Evolutionary conservation across 2,888 invertebrate genomes (phyloP).

Genomic region (Heliothis peltigera): DNA sequence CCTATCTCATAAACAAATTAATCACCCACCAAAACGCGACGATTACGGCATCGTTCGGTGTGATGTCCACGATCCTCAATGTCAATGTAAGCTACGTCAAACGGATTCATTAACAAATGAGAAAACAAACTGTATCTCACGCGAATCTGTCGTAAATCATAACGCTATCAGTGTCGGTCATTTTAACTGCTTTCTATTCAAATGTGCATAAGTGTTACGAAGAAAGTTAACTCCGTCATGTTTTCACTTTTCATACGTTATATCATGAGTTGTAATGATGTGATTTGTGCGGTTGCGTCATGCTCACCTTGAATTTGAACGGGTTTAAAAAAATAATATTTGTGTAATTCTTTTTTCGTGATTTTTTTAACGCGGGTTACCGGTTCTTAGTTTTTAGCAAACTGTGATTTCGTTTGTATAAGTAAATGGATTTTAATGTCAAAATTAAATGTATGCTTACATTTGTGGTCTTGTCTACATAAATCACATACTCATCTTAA

Average conservation of each 20-base stretch:
- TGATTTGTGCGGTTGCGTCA: slow-evolving; percentile 54
- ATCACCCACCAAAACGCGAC: slow-evolving; percentile 7
- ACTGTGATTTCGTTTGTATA: background rate
- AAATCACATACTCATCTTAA: background rate
- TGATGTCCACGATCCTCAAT: slow-evolving; percentile 32
- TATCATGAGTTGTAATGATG: slow-evolving; percentile 65
- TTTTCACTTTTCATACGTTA: slow-evolving; percentile 80
- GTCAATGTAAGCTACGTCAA: slow-evolving; percentile 33
- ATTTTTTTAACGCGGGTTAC: background rate
- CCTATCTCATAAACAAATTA: background rate
- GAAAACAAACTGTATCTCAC: slow-evolving; percentile 47
- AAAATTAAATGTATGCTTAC: background rate
- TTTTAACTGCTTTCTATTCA: slow-evolving; percentile 79
- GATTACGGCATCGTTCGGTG: slow-evolving; percentile 12
- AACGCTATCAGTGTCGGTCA: slow-evolving; percentile 45
- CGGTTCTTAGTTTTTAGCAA: background rate
- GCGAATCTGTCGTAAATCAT: slow-evolving; percentile 57
- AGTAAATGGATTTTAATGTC: background rate
- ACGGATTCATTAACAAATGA: slow-evolving; percentile 22
- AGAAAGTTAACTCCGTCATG: slow-evolving; percentile 73
- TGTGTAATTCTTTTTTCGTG: background rate
- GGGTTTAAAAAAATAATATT: slow-evolving; percentile 37
- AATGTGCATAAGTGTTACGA: slow-evolving; percentile 75
- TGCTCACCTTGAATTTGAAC: slow-evolving; percentile 48
- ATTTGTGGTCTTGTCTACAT: background rate